Evolutionary conservation across 1,140 invertebrate species (phyloP), one percentile per base, ranked within the genome.

Genomic region (Littorina saxatilis): DNA sequence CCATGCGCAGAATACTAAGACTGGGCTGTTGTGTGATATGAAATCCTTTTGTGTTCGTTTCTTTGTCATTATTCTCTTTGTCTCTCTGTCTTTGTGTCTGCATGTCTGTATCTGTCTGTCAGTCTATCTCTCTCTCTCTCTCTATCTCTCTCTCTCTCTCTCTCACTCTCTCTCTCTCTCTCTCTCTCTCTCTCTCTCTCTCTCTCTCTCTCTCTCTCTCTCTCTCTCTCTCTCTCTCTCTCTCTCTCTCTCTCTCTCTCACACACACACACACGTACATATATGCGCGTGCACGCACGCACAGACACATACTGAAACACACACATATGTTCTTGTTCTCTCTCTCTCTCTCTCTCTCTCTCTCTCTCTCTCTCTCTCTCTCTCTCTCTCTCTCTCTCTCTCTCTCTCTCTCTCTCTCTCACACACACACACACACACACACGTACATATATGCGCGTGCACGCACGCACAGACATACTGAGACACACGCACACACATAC

Each of bases 361-460:
- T 32, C 27, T 3, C 61, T 32, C 61, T 32, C 61, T 32, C 61
- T 32, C 61, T 32, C 61, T 32, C 27, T 32, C 61, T 32, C 61
- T 3, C 61, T 13, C n/a, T 3, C 27, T 13, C 27, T 3, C 4
- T 0, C 61, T 13, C 61, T 32, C 23, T 13, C 27, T 3, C 55
- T 23, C 61, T 32, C 61, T 11, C 61, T 32, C 27, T 11, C n/a
- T 32, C 37, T 5, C 37, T 40, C 68, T 5, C 68, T 17, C 37
- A 40, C 68, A 40, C 2, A 40, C 68, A 20, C 37, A 72, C 1
- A 40, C 68, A 72, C 68, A 40, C 68, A 72, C 68, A 40, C 68
- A 40, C 68, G 23, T 17, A 20, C 2, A 40, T 37, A 40, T 15
- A 72, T 37, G 23, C 37, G 35, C 63, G 23, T 32, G 35, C 63